phyloP scores from a whole-genome alignment of 2,888 invertebrate genomes.

The Micropterix aruncella region DNA sequence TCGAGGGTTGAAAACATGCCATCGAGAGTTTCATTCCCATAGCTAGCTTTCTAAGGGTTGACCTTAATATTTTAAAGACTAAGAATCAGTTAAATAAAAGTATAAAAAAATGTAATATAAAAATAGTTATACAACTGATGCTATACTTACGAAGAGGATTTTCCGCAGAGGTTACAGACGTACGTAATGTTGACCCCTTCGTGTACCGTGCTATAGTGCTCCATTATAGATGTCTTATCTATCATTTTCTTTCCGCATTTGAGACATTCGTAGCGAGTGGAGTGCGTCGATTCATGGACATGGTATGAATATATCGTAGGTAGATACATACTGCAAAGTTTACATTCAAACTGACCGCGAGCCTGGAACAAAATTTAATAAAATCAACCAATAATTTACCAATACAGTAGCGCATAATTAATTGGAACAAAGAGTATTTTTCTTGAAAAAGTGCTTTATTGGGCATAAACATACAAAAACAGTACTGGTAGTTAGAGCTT shows the following conservation, averaged over 20 bases:
- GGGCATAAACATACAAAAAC: too few species aligned
- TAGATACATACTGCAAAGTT: constrained; percentile 24
- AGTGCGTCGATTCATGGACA: constrained; percentile 28
- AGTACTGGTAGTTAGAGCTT: too few species aligned
- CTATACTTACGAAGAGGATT: constrained; percentile 27
- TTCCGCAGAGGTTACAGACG: constrained; percentile 29
- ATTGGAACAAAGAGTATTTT: too few species aligned
- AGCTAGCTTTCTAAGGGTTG: too few species aligned
- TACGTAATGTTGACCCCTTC: constrained; percentile 23
- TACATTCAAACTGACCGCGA: constrained; percentile 25
- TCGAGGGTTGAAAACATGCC: too few species aligned
- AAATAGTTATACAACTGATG: too few species aligned
- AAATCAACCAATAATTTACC: background rate
- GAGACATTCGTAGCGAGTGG: constrained; percentile 24
- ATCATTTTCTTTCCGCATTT: constrained; percentile 4
- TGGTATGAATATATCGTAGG: constrained; percentile 25
- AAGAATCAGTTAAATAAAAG: too few species aligned
- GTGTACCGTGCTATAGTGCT: constrained; percentile 27
- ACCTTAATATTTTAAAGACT: too few species aligned
- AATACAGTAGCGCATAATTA: too few species aligned
- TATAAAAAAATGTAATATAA: too few species aligned
- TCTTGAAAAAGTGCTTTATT: too few species aligned
- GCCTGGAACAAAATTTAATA: constrained; percentile 17
- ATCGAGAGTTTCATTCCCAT: too few species aligned
- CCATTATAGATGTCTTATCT: constrained; percentile 14